Evolutionary conservation across 2,888 invertebrate genomes (phyloP), one percentile per base, ranked within the genome.

Genomic region (Dioctria linearis): DNA sequence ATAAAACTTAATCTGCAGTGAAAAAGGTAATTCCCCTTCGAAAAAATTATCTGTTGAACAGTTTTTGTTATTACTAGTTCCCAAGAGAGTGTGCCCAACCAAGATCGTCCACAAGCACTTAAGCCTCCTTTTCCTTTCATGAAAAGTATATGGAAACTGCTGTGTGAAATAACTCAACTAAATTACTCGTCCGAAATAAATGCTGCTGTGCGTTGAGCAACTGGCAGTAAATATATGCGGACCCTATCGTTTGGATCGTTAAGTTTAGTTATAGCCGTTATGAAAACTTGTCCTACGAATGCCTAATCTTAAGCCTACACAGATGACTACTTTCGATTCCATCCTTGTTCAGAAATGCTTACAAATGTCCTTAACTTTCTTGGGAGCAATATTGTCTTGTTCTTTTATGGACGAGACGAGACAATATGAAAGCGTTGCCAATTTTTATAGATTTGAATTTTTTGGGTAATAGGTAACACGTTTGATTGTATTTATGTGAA

Each of bases 211-310:
- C 9, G 43, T 3, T 6, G 9, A 42, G 40, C 9, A 65, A 42
- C 11, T n/a, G 11, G 40, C 65, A 67, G 67, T 46, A 67, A 67
- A 67, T 25, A 67, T 67, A 67, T 67, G 40, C 67, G 43, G 67
- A 25, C 43, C 67, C 25, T 25, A 67, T 67, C 67, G 43, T 9
- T 25, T 67, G 13, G 67, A 43, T 67, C 67, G 67, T 67, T 46
- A 67, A 46, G 67, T 40, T 11, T 46, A 46, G 67, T 67, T 43
- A 67, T 67, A 46, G 46, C 3, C 25, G 67, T 67, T 67, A 67
- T 67, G 67, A 67, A 67, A 67, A 67, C 43, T 67, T 67, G 25
- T 46, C 67, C 67, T 67, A 13, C 40, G 40, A 46, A 67, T 67
- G 0, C 46, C 49, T 9, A 25, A 42, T 43, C 67, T 25, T 67